Percentiles rank a stretch among this genome's conserved stretches.
Conservation (phyloP, 2,797 vertebrate genomes). For the Carapus acus region DNA sequence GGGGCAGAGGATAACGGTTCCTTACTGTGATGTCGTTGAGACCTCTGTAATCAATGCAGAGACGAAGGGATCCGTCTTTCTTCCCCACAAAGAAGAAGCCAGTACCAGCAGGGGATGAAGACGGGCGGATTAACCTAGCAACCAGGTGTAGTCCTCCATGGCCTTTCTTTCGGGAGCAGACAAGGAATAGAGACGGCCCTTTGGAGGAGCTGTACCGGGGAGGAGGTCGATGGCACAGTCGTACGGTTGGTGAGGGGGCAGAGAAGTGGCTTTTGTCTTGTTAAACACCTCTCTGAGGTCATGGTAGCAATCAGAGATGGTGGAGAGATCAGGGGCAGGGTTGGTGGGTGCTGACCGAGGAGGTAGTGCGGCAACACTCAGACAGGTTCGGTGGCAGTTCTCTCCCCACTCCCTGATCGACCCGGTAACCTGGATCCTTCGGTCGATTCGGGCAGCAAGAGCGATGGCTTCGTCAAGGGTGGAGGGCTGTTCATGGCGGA, state of each 20-base stretch:
- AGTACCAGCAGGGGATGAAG: too few relatives aligned
- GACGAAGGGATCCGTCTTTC: not conserved
- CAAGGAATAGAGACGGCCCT: not conserved
- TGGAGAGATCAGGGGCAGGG: not conserved
- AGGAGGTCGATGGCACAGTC: too few relatives aligned
- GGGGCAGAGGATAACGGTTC: not conserved
- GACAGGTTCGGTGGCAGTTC: not conserved
- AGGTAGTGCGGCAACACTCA: not conserved
- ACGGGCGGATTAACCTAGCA: not conserved
- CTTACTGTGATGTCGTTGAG: slow-evolving; percentile 1
- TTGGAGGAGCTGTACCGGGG: too few relatives aligned
- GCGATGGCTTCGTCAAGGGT: too few relatives aligned
- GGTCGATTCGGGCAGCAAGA: too few relatives aligned
- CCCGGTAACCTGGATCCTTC: too few relatives aligned
- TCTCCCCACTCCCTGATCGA: not conserved
- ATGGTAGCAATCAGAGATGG: not conserved
- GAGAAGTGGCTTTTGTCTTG: not conserved
- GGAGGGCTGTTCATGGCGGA: too few relatives aligned
- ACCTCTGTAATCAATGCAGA: not conserved
- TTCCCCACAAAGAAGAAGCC: not conserved
- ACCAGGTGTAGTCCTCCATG: not conserved
- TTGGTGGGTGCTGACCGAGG: not conserved
- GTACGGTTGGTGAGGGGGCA: too few relatives aligned
- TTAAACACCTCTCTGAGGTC: not conserved
- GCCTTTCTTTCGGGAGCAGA: not conserved